These are phyloP conservation scores for Halcyon leucocephala DNA, from an alignment of 2,797 vertebrate species.

Conservation along the genomic window DNA sequence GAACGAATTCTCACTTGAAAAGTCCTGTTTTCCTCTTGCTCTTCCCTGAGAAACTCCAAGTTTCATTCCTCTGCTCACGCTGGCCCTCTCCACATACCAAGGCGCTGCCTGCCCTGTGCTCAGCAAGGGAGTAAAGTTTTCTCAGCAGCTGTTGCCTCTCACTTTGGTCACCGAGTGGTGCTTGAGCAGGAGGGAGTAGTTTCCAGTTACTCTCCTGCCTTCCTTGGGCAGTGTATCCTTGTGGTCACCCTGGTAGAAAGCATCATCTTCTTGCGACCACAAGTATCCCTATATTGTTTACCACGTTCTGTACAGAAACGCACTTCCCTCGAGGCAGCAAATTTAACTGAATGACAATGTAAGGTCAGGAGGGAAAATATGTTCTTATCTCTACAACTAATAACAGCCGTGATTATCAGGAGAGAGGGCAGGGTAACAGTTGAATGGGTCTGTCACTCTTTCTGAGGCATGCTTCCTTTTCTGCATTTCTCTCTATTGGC, in stretches of 20 bases:
- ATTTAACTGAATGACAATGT: not conserved
- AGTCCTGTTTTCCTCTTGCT: not conserved
- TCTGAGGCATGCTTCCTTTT: not conserved
- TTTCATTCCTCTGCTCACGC: not conserved
- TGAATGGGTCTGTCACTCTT: not conserved
- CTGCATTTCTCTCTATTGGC: not conserved
- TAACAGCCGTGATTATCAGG: not conserved
- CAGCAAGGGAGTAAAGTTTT: not conserved
- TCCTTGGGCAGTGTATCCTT: not conserved
- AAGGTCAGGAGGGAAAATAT: not conserved
- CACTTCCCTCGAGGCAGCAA: not conserved
- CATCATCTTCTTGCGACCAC: not conserved
- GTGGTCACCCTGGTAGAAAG: not conserved
- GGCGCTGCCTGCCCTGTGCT: not conserved
- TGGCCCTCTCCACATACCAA: rapidly evolving
- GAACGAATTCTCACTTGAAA: not conserved
- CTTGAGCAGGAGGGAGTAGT: not conserved
- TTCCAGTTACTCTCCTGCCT: not conserved
- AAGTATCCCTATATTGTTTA: not conserved
- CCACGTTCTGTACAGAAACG: not conserved
- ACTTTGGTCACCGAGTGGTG: rapidly evolving
- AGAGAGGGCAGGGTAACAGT: not conserved
- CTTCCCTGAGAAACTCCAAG: not conserved
- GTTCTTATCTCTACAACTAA: not conserved
- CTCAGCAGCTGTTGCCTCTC: not conserved